Evolutionary conservation across 2,113 vertebrate species (phyloP).

Genomic region (Halichoeres trimaculatus): DNA sequence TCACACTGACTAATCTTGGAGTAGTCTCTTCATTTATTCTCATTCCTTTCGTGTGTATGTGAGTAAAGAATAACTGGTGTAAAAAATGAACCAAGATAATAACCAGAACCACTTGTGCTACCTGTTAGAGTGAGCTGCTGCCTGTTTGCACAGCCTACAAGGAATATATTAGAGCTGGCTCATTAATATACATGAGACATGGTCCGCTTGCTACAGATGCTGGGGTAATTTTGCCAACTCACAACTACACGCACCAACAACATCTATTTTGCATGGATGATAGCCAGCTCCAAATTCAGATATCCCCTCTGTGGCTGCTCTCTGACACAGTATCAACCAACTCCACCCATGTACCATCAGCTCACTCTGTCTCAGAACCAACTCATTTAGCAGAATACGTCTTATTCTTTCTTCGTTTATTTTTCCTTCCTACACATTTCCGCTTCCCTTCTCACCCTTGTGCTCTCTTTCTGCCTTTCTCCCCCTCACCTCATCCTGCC

Average conservation of each 20-base stretch:
- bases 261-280: constrained; percentile 75
- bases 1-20: constrained; percentile 4
- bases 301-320: constrained; percentile 62
- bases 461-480: constrained; percentile 7
- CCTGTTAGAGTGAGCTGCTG: constrained; percentile 70
- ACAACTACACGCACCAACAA: constrained; percentile 74
- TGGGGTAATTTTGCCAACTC: constrained; percentile 74
- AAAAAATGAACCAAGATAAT: constrained; percentile 44
- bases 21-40: constrained; percentile 1
- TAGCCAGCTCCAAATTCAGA: constrained; percentile 69
- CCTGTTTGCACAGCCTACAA: constrained; percentile 69
- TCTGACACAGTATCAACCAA: constrained; percentile 47
- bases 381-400: constrained; percentile 34
- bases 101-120: constrained; percentile 55
- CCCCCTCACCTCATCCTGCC: constrained; percentile 88
- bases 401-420: constrained; percentile 30
- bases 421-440: constrained; percentile 25
- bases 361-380: constrained; percentile 44
- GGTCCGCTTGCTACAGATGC: constrained; percentile 80
- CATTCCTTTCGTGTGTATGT: constrained; percentile 4
- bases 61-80: constrained; percentile 32
- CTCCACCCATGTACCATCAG: constrained; percentile 61
- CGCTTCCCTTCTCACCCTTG: constrained; percentile 8
- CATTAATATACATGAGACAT: constrained; percentile 82
- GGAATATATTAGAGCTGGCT: constrained; percentile 76